These are phyloP conservation scores for Sorex maritimensis DNA, from an alignment of 2,797 vertebrate genomes.

Conservation along the genomic window DNA sequence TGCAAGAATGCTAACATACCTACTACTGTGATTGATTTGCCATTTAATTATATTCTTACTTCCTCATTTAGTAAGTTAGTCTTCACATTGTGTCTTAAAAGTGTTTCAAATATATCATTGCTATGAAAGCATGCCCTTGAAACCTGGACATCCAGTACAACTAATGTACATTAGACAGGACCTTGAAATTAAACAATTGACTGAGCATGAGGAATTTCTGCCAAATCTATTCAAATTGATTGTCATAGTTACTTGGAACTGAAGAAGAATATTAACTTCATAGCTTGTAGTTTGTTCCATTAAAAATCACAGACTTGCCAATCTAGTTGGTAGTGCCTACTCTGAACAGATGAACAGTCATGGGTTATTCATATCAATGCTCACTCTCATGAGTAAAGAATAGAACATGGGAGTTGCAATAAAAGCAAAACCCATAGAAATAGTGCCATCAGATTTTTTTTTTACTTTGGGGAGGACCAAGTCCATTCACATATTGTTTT, in stretches of 20 bases:
- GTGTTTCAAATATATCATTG: conserved; percentile 72
- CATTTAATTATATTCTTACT: conserved; percentile 74
- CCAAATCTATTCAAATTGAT: conserved; percentile 53
- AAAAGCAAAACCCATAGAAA: background rate
- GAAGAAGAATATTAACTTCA: conserved; percentile 59
- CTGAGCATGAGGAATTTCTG: conserved; percentile 76
- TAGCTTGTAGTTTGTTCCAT: background rate
- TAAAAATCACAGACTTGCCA: fast-evolving
- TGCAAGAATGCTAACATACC: conserved; percentile 44
- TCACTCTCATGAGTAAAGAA: background rate
- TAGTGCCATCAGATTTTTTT: background rate
- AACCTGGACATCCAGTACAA: conserved; percentile 72
- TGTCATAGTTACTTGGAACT: background rate
- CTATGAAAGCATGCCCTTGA: conserved; percentile 74
- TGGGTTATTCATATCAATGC: background rate
- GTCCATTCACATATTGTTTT: background rate
- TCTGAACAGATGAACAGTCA: fast-evolving
- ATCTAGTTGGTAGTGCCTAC: fast-evolving
- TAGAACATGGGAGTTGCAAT: background rate
- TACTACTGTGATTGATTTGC: conserved; percentile 58
- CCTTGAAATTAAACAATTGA: conserved; percentile 73
- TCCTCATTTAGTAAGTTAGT: conserved; percentile 73
- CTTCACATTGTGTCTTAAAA: conserved; percentile 68
- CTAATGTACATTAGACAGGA: conserved; percentile 67
- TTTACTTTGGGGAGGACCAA: conserved; percentile 10